Conservation (phyloP, 2,113 vertebrate species). For the Sylvilagus bachmani region DNA sequence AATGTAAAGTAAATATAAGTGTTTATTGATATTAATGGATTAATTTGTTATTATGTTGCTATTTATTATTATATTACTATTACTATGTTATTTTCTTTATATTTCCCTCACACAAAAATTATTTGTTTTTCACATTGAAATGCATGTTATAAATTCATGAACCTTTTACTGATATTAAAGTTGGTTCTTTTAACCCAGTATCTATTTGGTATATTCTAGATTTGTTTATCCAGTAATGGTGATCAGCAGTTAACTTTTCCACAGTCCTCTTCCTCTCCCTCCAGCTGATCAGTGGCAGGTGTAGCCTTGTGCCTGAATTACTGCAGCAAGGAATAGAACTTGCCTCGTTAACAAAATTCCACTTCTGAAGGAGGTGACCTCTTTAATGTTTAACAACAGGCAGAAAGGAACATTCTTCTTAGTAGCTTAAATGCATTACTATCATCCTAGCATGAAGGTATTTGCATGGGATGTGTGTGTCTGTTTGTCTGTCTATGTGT, state of each 20-base stretch:
- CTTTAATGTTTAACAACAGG: not conserved
- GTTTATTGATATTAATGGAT: not conserved
- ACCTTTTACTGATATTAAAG: slow-evolving; percentile 34
- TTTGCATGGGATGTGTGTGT: too few species aligned
- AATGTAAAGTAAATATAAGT: slow-evolving; percentile 33
- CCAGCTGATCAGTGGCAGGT: not conserved
- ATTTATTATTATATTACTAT: not conserved
- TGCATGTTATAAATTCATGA: not conserved
- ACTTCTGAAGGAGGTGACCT: not conserved
- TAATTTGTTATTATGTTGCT: not conserved
- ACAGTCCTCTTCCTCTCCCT: not conserved
- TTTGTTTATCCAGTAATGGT: not conserved
- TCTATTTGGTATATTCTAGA: slow-evolving; percentile 8
- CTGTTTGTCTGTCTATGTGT: not conserved
- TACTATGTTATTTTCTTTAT: not conserved
- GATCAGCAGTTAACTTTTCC: not conserved
- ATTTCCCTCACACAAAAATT: not conserved
- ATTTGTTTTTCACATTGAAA: not conserved
- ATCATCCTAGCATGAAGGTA: not conserved
- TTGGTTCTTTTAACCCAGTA: not conserved
- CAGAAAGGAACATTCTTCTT: not conserved
- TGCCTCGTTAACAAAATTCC: not conserved
- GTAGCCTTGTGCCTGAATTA: not conserved
- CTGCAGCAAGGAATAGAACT: not conserved
- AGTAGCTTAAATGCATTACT: not conserved